phyloP scores from a whole-genome alignment of 2,888 invertebrate genomes.

The Amblyjoppa proteus region DNA sequence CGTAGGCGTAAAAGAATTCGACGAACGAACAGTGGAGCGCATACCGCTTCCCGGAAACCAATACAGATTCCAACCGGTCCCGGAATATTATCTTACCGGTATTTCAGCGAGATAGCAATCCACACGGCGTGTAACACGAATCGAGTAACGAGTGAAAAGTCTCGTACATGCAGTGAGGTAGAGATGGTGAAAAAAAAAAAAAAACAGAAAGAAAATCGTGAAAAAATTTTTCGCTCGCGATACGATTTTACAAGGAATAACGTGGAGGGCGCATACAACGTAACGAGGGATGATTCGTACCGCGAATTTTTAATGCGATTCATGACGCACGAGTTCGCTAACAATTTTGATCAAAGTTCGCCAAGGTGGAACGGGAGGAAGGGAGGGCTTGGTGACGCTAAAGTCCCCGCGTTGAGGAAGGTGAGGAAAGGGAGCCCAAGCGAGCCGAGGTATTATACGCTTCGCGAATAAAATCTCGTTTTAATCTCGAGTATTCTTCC shows the following conservation, averaged over 20 bases:
- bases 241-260: conserved; percentile 28
- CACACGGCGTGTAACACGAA: conserved; percentile 52
- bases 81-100: conserved; percentile 25
- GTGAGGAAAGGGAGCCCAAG: conserved; percentile 30
- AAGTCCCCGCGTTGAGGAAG: conserved; percentile 26
- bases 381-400: background rate
- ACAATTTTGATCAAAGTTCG: conserved; percentile 66
- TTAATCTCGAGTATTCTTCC: conserved; percentile 56
- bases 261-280: background rate
- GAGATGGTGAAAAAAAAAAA: background rate
- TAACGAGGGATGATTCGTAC: conserved; percentile 55
- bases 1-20: conserved; percentile 58
- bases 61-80: conserved; percentile 40
- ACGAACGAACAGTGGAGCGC: conserved; percentile 29
- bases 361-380: conserved; percentile 2
- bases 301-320: conserved; percentile 58
- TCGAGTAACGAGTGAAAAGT: conserved; percentile 57
- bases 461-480: conserved; percentile 61
- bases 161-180: conserved; percentile 12
- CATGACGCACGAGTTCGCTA: conserved; percentile 62
- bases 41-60: conserved; percentile 43
- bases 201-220: background rate
- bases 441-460: conserved; percentile 43
- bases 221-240: conserved; percentile 41
- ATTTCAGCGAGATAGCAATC: background rate